Evolutionary conservation across 1,140 invertebrate species (phyloP).

Genomic region (Drosophila sulfurigaster): DNA sequence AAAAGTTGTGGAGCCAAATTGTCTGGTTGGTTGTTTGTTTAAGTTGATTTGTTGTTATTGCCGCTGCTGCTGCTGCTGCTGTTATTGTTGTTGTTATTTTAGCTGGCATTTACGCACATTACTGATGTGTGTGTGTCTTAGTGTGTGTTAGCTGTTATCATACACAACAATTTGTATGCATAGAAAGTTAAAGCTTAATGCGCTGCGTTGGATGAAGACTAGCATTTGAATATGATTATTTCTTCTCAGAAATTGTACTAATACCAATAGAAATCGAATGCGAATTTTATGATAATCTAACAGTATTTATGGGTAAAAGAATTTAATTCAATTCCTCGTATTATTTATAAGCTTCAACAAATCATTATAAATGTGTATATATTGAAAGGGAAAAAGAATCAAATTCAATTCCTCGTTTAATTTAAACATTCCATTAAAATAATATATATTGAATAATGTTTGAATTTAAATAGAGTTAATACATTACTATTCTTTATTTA

Average conservation of each 20-base stretch:
- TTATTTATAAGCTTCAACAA: background rate
- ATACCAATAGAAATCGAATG: conserved; percentile 2
- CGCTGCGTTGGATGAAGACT: conserved; percentile 41
- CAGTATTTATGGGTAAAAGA: background rate
- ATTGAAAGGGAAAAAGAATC: background rate
- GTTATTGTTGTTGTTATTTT: conserved; percentile 27
- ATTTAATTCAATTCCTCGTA: background rate
- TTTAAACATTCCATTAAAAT: background rate
- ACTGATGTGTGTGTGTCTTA: conserved; percentile 8
- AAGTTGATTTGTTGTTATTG: conserved; percentile 74
- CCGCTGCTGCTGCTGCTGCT: conserved; percentile 4
- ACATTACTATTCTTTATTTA: no score
- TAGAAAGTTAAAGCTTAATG: conserved; percentile 62
- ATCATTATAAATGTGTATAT: background rate
- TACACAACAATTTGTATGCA: conserved; percentile 53
- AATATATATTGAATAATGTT: no score
- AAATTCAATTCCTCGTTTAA: background rate
- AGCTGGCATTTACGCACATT: conserved; percentile 48
- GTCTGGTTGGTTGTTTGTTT: conserved; percentile 79
- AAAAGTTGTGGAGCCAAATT: conserved; percentile 78
- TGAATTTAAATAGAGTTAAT: no score
- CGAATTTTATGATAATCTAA: conserved; percentile 2
- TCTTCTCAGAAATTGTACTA: conserved; percentile 27
- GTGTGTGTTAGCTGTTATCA: conserved; percentile 30
- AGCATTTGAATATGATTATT: conserved; percentile 45